Evolutionary conservation across 2,888 invertebrate species (phyloP).

Genomic region (Syritta pipiens): DNA sequence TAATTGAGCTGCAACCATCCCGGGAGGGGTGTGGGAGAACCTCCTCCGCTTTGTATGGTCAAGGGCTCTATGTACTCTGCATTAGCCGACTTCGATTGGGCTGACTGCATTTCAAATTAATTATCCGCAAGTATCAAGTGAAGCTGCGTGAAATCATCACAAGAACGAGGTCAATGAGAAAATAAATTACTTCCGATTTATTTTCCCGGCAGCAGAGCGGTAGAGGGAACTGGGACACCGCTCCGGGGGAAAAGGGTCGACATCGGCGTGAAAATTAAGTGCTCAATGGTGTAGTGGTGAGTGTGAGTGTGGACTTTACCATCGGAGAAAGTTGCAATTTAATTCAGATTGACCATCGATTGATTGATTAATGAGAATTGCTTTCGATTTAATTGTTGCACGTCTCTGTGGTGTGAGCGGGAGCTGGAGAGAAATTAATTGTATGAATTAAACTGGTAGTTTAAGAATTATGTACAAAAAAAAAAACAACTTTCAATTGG

Average conservation of each 20-base stretch:
- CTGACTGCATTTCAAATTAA: constrained; percentile 30
- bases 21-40: not conserved
- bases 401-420: no score
- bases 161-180: constrained; percentile 27
- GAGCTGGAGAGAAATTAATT: no score
- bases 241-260: no score
- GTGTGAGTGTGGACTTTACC: not conserved
- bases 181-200: constrained; percentile 33
- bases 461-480: no score
- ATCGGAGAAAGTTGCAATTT: not conserved
- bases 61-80: no score
- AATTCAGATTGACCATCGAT: not conserved
- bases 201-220: not conserved
- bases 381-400: no score
- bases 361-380: not conserved
- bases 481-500: no score
- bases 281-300: no score
- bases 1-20: constrained; percentile 17
- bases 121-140: constrained; percentile 4
- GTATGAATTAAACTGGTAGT: no score
- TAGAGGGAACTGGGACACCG: no score
- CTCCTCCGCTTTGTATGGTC: constrained; percentile 14
- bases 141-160: constrained; percentile 11
- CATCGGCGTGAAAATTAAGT: no score
- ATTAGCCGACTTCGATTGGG: constrained; percentile 18